Evolutionary conservation across 2,113 vertebrate species (phyloP).

Genomic region (Actenoides hombroni): DNA sequence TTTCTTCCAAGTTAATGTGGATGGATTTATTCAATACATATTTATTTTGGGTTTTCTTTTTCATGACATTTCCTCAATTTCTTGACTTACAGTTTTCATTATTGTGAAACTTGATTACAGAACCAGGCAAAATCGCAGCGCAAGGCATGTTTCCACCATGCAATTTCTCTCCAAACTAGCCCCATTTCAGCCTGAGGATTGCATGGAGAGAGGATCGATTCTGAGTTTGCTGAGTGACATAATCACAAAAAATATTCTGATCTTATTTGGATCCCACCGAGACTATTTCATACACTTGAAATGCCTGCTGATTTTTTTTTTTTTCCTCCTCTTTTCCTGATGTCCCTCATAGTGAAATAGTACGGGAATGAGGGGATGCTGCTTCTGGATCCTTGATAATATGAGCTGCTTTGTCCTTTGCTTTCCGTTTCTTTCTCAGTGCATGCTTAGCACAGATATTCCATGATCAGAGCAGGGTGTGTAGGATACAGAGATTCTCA

Average conservation of each 20-base stretch:
- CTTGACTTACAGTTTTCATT: slow-evolving; percentile 56
- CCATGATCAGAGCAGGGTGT: neutral
- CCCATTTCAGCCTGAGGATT: neutral
- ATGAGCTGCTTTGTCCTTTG: neutral
- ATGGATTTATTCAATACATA: slow-evolving; percentile 35
- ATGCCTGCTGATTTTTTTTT: neutral
- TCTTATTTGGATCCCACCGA: neutral
- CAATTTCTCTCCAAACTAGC: neutral
- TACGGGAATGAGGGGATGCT: neutral
- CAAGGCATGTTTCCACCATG: slow-evolving; percentile 20
- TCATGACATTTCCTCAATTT: slow-evolving; percentile 58
- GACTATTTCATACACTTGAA: neutral
- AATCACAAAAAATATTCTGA: neutral
- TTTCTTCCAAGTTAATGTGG: neutral
- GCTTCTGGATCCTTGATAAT: neutral
- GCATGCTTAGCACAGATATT: neutral
- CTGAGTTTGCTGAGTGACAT: slow-evolving; percentile 10
- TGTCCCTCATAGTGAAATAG: neutral
- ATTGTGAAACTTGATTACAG: slow-evolving; percentile 64
- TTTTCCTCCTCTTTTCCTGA: neutral
- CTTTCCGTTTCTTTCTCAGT: neutral
- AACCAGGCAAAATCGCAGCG: slow-evolving; percentile 25
- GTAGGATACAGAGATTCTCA: slow-evolving; percentile 40
- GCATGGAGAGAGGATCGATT: slow-evolving; percentile 28
- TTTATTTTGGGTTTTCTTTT: slow-evolving; percentile 35